Evolutionary conservation across 1,140 invertebrate species (phyloP), one percentile per base, ranked within the genome.

Genomic region (Cotesia glomerata): DNA sequence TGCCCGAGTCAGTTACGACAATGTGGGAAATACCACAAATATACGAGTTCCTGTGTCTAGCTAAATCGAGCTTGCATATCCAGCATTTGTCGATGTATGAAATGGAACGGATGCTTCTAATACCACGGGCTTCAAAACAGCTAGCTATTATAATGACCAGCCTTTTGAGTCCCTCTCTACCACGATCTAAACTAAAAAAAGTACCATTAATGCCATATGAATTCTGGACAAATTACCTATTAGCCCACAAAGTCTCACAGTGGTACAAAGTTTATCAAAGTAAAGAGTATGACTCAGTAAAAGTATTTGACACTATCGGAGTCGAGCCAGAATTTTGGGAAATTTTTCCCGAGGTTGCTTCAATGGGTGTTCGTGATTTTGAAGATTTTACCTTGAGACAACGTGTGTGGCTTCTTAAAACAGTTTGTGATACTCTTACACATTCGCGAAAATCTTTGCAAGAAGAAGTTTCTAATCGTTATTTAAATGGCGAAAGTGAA

Each of bases 351-450:
- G 80, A 86, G 4, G 82, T 78, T 64, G 88, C 89, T 72, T 85
- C 87, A 16, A 77, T 91, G 54, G 83, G 87, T 39, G 84, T 83
- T 64, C 88, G 85, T 56, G 83, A 87, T 51, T 91, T 90, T 77
- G 89, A 90, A 76, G 84, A 90, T n/a, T 79, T 91, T 52, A 87
- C 77, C n/a, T 88, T 89, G 14, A 88, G 87, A 72, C 84, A 89
- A 75, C 87, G 87, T 78, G 87, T 91, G 5, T 91, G 90, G 90
- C 78, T 91, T 39, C 70, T 91, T 8, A 91, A 91, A 81, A 85
- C 87, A 32, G 76, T 91, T 59, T 91, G 90, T 85, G 91, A 91
- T 81, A 85, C 88, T 72, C 82, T 89, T 52, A 81, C 90, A 85
- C 85, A 88, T 68, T 70, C 81, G 1, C 82, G 82, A 72, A 86